Base-by-base conservation (phyloP, 2,888 invertebrate species). In the Aricia artaxerxes region DNA sequence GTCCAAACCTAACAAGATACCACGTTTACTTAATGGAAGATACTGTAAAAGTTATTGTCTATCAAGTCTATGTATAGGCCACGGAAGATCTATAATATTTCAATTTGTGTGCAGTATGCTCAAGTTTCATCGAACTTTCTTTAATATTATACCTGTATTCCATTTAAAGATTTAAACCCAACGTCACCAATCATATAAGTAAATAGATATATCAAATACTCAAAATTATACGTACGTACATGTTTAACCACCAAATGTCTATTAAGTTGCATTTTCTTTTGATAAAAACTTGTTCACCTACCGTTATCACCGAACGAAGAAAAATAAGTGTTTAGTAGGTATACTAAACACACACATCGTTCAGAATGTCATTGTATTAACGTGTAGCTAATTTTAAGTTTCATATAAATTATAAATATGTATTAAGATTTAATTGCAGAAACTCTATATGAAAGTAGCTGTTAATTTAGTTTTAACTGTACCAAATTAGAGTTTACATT, bases 391-490 rank as follows among this genome's bases (percentile, higher is more conserved):
- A 69, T 38, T 5, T 69, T 69, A 69, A 13, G 31, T 69, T 69
- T 69, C 1, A 9, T 69, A 69, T 69, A 9, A 69, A 35, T 9
- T 35, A 64, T 31, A 31, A 31, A 64, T 49, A 49, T 49, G 49
- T 9, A 11, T 64, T 69, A 69, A 38, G 35, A 69, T 69, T 13
- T 35, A 69, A 24, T 69, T 38, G 69, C 69, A 38, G 38, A 13
- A 31, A 35, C 69, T 69, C 64, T 31, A 13, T 69, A 38, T 69
- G 1, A 38, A 69, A 69, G 69, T 69, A 69, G 69, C 35, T 69
- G 13, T 13, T 69, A 35, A 69, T 69, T 35, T 57, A 57, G 57
- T 80, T 80, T 81, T 82, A 72, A 24, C 31, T 81, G 79, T 80
- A 60, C 35, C 49, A 60, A 77, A 73, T 78, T 80, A 69, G 72